Conservation (phyloP, 35 echinoderm and acorn worm genomes). For the Heliocidaris erythrogramma region DNA sequence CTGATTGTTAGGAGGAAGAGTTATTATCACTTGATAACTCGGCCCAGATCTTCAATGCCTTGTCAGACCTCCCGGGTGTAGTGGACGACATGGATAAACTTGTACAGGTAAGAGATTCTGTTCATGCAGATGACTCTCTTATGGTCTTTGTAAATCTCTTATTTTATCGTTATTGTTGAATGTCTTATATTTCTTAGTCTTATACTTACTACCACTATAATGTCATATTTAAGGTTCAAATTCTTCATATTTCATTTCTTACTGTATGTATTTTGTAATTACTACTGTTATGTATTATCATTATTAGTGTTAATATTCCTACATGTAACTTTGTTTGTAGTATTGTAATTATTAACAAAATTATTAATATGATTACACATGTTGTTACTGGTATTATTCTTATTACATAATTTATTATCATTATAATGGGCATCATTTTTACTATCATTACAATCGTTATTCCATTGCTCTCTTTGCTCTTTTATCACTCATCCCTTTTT, state of each 20-base stretch:
- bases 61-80: slow-evolving; percentile 94
- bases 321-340: not conserved
- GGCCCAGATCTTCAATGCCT: slow-evolving; percentile 93
- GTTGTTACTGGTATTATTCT: not conserved
- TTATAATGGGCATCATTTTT: not conserved
- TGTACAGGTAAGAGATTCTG: slow-evolving; percentile 70
- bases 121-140: not conserved
- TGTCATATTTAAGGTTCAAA: not conserved
- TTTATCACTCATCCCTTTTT: no score
- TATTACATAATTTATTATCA: not conserved
- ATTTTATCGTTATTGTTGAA: not conserved
- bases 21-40: slow-evolving; percentile 92
- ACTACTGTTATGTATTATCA: not conserved
- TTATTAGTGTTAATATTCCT: not conserved
- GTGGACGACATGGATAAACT: slow-evolving; percentile 96
- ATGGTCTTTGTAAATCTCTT: no score
- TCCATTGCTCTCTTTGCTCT: no score
- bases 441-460: no score
- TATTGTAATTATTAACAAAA: no score
- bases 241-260: no score
- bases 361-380: no score
- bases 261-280: not conserved
- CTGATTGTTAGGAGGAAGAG: slow-evolving; percentile 80
- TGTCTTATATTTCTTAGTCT: no score
- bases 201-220: not conserved